Conservation (phyloP, 1,140 invertebrate genomes). For the Geopemphigus sp. region DNA sequence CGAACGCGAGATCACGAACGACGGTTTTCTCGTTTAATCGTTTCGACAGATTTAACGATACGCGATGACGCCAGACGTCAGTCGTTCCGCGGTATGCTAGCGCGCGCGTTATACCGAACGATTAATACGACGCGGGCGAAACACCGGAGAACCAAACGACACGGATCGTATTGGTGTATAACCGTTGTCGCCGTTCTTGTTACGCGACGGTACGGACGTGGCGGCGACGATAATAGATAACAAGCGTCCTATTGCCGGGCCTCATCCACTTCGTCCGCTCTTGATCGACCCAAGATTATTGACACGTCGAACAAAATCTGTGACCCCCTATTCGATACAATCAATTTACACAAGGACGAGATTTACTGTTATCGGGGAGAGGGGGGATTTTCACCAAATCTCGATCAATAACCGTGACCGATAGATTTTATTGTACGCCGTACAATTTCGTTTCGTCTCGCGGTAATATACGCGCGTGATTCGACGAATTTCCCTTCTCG, state of each 20-base stretch:
- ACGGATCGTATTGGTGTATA: no score
- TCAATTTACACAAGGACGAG: background rate
- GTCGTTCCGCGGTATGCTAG: background rate
- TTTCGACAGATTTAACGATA: slow-evolving; percentile 8
- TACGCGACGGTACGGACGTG: no score
- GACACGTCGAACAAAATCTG: no score
- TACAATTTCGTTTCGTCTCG: background rate
- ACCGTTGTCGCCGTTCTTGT: no score
- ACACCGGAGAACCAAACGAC: no score
- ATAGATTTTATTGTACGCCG: background rate
- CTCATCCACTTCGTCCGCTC: no score
- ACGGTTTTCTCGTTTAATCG: background rate
- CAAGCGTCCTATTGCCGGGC: no score
- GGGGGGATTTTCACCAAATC: background rate
- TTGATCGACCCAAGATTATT: no score
- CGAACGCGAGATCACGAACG: background rate
- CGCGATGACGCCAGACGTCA: background rate
- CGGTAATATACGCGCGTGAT: background rate
- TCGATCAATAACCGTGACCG: background rate
- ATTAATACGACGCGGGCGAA: no score
- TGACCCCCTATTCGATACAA: no score
- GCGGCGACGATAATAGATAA: no score
- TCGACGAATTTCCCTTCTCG: no score
- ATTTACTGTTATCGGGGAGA: background rate
- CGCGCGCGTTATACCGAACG: background rate